These are phyloP conservation scores for Albula goreensis DNA, from an alignment of 2,113 vertebrate species.

Conservation along the genomic window DNA sequence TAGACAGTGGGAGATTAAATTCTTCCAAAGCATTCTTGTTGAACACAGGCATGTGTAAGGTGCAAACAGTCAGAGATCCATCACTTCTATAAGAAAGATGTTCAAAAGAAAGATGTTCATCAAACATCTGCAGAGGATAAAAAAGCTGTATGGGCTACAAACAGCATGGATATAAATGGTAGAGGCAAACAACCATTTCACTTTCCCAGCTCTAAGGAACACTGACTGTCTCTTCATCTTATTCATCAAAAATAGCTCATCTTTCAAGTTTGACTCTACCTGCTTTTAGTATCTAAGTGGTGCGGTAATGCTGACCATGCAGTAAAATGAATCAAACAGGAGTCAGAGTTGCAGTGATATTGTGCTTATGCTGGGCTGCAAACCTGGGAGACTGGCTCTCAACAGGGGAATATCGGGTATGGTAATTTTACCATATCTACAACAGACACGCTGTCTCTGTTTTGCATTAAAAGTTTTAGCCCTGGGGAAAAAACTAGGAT, in stretches of 20 bases:
- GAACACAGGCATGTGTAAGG: no score
- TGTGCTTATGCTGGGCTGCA: background rate
- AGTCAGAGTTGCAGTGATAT: background rate
- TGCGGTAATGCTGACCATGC: background rate
- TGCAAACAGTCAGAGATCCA: no score
- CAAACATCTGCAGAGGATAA: no score
- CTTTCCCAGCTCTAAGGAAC: background rate
- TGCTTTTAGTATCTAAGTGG: background rate
- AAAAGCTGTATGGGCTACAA: background rate
- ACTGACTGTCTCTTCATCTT: background rate
- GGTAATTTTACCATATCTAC: background rate
- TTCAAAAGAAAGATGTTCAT: no score
- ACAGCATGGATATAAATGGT: background rate
- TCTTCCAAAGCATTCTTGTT: no score
- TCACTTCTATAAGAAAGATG: no score
- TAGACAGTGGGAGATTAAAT: no score
- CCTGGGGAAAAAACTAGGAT: background rate
- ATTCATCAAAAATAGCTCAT: background rate
- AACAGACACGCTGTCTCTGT: background rate
- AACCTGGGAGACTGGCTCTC: background rate
- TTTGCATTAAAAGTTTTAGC: background rate
- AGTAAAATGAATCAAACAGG: background rate
- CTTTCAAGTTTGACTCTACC: background rate
- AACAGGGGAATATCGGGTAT: background rate
- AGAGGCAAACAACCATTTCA: background rate